phyloP scores from a whole-genome alignment of 1,140 invertebrate genomes.

The Vollenhovia emeryi region DNA sequence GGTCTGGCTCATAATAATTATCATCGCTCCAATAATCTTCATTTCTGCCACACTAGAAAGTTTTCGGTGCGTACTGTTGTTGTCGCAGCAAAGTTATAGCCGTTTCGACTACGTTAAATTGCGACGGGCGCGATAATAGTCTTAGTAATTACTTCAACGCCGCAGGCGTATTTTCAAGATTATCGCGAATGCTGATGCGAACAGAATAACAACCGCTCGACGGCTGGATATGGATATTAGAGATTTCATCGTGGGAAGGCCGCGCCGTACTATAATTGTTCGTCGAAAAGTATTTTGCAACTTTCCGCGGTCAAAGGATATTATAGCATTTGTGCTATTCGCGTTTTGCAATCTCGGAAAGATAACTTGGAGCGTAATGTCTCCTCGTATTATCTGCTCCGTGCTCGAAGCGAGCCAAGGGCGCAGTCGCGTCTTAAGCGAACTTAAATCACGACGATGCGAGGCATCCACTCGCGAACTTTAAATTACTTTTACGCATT shows the following conservation, averaged over 20 bases:
- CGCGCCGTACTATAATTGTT: not conserved
- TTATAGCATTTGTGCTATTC: slow-evolving; percentile 20
- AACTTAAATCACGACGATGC: slow-evolving; percentile 57
- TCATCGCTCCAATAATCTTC: slow-evolving; percentile 38
- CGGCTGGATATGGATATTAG: slow-evolving; percentile 17
- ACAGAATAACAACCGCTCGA: slow-evolving; percentile 16
- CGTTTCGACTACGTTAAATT: slow-evolving; percentile 38
- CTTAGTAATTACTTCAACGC: slow-evolving; percentile 42
- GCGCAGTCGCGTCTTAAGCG: slow-evolving; percentile 34
- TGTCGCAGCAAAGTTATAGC: slow-evolving; percentile 9
- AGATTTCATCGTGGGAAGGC: slow-evolving; percentile 1
- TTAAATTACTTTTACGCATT: slow-evolving; percentile 60
- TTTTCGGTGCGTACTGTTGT: slow-evolving; percentile 35
- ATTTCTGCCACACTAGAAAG: slow-evolving; percentile 18
- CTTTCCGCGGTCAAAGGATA: not conserved
- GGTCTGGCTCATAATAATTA: slow-evolving; percentile 37
- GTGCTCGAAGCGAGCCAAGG: slow-evolving; percentile 2
- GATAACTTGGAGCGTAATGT: slow-evolving; percentile 42
- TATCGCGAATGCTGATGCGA: slow-evolving; percentile 40
- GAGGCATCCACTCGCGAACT: slow-evolving; percentile 56
- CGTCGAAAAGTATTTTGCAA: slow-evolving; percentile 17
- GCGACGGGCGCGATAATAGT: slow-evolving; percentile 27
- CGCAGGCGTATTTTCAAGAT: slow-evolving; percentile 27
- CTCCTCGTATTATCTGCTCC: slow-evolving; percentile 38
- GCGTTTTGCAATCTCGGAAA: slow-evolving; percentile 40